phyloP scores from a whole-genome alignment of 2,113 vertebrate genomes.

The Morone chrysops region DNA sequence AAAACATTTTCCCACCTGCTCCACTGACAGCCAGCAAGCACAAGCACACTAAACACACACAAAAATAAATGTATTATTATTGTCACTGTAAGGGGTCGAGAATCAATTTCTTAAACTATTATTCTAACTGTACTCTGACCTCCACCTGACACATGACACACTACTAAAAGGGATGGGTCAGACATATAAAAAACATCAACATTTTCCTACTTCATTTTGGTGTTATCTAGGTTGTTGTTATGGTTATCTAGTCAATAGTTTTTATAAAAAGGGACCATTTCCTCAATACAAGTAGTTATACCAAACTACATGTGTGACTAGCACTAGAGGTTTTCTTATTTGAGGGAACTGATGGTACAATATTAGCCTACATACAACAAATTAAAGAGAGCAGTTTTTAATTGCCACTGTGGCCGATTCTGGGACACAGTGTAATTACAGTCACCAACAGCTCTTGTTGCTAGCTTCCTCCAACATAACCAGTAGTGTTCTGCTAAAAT shows the following conservation, averaged over 20 bases:
- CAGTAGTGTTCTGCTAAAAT: slow-evolving; percentile 23
- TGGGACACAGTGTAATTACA: slow-evolving; percentile 14
- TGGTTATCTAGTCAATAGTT: background rate
- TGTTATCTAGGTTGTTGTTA: too few species aligned
- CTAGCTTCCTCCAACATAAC: slow-evolving; percentile 20
- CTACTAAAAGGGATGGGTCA: too few species aligned
- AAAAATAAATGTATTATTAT: too few species aligned
- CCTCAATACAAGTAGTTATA: background rate
- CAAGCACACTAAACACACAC: background rate
- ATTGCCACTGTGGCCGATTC: background rate
- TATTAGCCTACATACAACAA: background rate
- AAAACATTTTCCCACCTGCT: background rate
- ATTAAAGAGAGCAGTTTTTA: background rate
- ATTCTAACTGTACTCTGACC: background rate
- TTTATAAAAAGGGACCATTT: background rate
- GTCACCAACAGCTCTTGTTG: slow-evolving; percentile 21
- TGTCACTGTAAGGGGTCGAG: background rate
- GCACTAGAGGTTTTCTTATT: background rate
- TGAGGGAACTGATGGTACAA: background rate
- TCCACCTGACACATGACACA: background rate
- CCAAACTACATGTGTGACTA: background rate
- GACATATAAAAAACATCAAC: too few species aligned
- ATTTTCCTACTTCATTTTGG: too few species aligned
- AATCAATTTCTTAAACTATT: background rate
- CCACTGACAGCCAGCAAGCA: background rate